phyloP scores from a whole-genome alignment of 1,140 invertebrate species.

The Sitobion miscanthi region DNA sequence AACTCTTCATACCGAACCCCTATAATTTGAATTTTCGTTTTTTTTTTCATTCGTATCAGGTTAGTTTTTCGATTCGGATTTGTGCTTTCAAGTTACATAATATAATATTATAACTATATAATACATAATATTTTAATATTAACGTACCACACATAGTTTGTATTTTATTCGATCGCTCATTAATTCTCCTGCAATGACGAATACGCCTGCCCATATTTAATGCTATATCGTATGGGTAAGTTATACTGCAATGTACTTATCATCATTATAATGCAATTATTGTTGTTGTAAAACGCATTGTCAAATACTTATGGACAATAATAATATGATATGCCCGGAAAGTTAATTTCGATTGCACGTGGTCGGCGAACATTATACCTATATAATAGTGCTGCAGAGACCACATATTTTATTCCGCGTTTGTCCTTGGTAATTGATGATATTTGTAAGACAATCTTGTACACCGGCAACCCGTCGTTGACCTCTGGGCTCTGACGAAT shows the following conservation, averaged over 20 bases:
- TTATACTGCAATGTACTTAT: background rate
- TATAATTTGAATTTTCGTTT: background rate
- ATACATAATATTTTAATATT: background rate
- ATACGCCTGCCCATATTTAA: no score
- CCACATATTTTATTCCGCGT: background rate
- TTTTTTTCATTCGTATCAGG: background rate
- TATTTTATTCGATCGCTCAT: background rate
- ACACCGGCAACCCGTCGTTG: conserved; percentile 33
- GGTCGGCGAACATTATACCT: background rate
- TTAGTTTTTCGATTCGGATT: background rate
- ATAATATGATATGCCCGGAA: background rate
- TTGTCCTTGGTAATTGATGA: conserved; percentile 28
- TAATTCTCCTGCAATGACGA: background rate
- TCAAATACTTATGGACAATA: background rate
- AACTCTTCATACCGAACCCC: background rate
- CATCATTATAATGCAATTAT: conserved; percentile 7
- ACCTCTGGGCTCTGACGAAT: conserved; percentile 25
- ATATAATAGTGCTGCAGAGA: background rate
- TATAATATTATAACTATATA: background rate
- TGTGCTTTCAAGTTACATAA: background rate
- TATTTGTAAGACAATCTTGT: conserved; percentile 9
- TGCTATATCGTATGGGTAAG: background rate
- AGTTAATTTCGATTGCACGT: background rate
- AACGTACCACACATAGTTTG: background rate
- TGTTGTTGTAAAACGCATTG: background rate